Evolutionary conservation across 2,797 vertebrate species (phyloP).

Genomic region (Coendou prehensilis): DNA sequence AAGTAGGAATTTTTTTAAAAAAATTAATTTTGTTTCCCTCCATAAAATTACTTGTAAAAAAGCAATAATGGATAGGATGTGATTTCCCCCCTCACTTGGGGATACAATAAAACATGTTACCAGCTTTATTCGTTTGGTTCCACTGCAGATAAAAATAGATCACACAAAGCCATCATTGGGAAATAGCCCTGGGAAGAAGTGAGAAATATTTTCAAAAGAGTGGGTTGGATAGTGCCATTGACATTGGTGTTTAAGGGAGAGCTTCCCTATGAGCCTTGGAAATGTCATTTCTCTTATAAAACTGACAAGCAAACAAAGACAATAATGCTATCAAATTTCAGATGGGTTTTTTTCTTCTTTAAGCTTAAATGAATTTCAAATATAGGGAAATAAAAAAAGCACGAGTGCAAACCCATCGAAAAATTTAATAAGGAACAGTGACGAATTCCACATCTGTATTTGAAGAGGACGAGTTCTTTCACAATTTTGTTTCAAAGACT

Average conservation of each 20-base stretch:
- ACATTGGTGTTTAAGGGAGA: neutral
- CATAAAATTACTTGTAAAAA: conserved; percentile 54
- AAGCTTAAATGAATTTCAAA: conserved; percentile 57
- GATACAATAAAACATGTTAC: neutral
- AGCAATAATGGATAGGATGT: neutral
- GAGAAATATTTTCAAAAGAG: conserved; percentile 63
- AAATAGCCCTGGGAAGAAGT: conserved; percentile 5
- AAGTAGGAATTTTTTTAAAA: neutral
- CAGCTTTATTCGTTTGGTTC: conserved; percentile 48
- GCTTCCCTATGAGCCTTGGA: conserved; percentile 29
- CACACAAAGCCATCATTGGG: neutral
- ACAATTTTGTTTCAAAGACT: conserved; percentile 41
- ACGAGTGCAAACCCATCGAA: conserved; percentile 6
- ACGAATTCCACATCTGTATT: conserved; percentile 61
- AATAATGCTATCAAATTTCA: conserved; percentile 68
- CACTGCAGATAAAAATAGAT: conserved; percentile 10
- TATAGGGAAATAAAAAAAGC: conserved; percentile 32
- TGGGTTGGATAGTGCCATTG: conserved; percentile 19
- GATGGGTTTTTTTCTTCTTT: conserved; percentile 31
- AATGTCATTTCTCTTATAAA: conserved; percentile 76
- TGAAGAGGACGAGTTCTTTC: neutral
- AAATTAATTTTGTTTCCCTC: conserved; percentile 3
- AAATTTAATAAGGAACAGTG: conserved; percentile 19
- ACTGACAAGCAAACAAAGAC: conserved; percentile 75
- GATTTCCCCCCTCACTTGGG: neutral